Base-by-base conservation (phyloP, 37 sponge, comb jelly and placozoan species). In the Amphimedon queenslandica region DNA sequence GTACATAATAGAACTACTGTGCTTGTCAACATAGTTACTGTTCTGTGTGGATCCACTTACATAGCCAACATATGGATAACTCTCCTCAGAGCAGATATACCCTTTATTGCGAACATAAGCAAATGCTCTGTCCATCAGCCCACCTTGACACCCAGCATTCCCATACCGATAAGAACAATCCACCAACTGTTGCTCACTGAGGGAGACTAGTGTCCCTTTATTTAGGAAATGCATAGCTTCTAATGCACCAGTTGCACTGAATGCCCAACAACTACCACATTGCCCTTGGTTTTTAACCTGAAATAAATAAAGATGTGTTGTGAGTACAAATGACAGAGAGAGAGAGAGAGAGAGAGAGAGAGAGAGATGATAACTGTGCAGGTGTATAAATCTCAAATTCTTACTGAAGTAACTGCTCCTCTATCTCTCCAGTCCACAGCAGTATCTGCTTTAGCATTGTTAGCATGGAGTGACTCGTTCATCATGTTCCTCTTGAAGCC, bases 151-250 rank as follows among this genome's bases (percentile, higher is more conserved):
- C 16, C 96, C 92, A 23, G 91, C 75, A 64, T 96, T 93, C 27
- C 94, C 94, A 70, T 81, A 93, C 34, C 51, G 67, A 33, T 68
- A 73, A 8, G 94, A 93, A 71, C 97, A 96, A 70, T 96, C 97
- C 4, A 96, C 80, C 37, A 96, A 78, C 61, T 96, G 84, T 85
- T 96, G 97, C 64, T 96, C 97, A 75, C 93, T 93, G 25, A 95
- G 72, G 4, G 85, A 81, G 24, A 85, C 73, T 35, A 95, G 83
- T 1, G 2, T 75, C 0, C 89, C 86, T 5, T 71, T 73, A 67
- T 78, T 78, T 53, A 43, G 55, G 51, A 41, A 76, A 38, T 81
- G 72, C 36, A 82, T 84, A 32, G 83, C 96, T 58, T 92, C 93
- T 60, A 92, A 53, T 0, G 93, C 88, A 27, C 93, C 93, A 32